phyloP scores from a whole-genome alignment of 2,113 vertebrate species.

The Oceanites oceanicus region DNA sequence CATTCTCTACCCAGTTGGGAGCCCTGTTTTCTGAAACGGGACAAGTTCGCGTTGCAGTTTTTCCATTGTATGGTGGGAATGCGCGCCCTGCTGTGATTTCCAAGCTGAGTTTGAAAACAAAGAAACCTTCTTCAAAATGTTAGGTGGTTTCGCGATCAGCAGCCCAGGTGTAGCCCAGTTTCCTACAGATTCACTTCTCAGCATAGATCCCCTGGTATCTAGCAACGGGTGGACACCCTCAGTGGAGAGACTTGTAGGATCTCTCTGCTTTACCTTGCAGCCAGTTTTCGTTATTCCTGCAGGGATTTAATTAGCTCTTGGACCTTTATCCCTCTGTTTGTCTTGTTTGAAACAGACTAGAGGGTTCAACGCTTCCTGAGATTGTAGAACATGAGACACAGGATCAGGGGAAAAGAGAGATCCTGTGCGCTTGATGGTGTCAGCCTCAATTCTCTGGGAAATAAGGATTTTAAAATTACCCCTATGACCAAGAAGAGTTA shows the following conservation, averaged over 20 bases:
- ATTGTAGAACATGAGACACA: neutral
- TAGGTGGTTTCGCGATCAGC: rapidly evolving
- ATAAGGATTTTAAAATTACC: neutral
- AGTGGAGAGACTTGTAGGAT: neutral
- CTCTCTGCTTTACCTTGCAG: neutral
- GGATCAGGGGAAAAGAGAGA: neutral
- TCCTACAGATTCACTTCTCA: neutral
- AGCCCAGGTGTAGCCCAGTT: neutral
- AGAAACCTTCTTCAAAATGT: neutral
- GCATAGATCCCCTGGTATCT: rapidly evolving
- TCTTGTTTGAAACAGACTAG: neutral
- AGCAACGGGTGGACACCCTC: neutral
- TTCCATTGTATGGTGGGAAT: neutral
- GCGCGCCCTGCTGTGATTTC: neutral
- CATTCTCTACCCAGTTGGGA: neutral
- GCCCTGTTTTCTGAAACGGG: neutral
- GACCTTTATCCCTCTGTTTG: neutral
- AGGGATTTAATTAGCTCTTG: neutral
- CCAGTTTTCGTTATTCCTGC: neutral
- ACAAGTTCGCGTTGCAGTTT: neutral
- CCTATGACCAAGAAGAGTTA: neutral
- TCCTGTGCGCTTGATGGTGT: neutral
- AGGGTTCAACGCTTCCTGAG: neutral
- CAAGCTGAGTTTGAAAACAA: neutral
- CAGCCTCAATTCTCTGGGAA: neutral